These are phyloP conservation scores for Stylophora pistillata DNA, from an alignment of 64 coral and sea anemone species.

Conservation along the genomic window DNA sequence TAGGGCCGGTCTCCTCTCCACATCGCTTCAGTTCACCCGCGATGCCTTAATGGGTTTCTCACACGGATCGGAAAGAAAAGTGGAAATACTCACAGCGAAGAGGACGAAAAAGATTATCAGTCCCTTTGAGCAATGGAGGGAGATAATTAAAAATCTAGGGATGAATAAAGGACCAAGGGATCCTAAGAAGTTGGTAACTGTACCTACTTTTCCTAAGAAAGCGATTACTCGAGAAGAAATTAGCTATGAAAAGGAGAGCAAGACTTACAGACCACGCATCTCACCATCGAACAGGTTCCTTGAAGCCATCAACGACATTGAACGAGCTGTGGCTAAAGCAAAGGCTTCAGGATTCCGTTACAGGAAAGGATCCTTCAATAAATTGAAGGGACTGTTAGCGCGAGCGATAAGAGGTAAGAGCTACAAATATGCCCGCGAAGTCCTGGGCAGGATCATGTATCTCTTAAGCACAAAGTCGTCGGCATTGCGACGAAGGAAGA, in stretches of 20 bases:
- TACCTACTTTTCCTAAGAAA: background rate
- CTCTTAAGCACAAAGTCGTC: background rate
- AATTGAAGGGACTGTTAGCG: conserved; percentile 17
- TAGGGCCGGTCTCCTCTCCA: background rate
- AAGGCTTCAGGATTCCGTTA: conserved; percentile 14
- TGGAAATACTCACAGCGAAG: conserved; percentile 52
- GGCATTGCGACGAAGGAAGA: background rate
- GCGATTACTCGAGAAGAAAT: background rate
- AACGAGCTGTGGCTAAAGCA: conserved; percentile 62
- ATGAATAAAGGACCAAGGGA: background rate
- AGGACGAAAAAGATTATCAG: background rate
- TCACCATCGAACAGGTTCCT: conserved; percentile 76
- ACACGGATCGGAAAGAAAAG: conserved; percentile 32
- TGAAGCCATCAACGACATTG: conserved; percentile 69
- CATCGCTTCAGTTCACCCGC: conserved; percentile 51
- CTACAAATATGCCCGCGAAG: conserved; percentile 45
- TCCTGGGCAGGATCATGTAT: conserved; percentile 21
- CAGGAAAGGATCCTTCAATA: background rate
- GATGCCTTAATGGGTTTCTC: conserved; percentile 59
- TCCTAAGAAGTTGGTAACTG: too few species aligned
- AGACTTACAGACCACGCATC: conserved; percentile 42
- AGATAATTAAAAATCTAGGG: background rate
- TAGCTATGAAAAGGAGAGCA: conserved; percentile 36
- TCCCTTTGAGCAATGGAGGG: background rate
- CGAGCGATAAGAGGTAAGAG: conserved; percentile 19